These are phyloP conservation scores for Spinus olivaceus DNA, from an alignment of 2,797 vertebrate genomes.

Conservation along the genomic window DNA sequence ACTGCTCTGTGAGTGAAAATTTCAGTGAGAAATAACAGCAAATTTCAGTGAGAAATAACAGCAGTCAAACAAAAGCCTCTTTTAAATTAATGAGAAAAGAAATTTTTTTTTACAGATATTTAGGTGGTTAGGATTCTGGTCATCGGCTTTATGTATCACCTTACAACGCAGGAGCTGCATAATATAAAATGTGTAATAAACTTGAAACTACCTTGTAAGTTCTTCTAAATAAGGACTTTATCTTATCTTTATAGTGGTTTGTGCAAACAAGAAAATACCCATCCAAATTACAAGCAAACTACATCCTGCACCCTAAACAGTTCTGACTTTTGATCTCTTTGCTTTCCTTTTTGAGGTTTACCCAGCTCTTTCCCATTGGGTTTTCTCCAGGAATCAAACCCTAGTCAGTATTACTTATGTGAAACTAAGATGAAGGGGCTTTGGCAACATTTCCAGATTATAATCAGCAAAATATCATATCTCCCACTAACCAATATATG, in stretches of 20 bases:
- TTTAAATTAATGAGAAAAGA: not conserved
- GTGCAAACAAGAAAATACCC: not conserved
- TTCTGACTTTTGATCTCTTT: not conserved
- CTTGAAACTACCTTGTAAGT: not conserved
- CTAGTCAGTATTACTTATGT: constrained; percentile 3
- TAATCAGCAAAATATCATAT: constrained; percentile 64
- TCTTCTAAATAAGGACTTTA: not conserved
- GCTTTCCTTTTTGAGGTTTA: not conserved
- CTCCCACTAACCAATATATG: constrained; percentile 61
- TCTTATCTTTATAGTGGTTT: not conserved
- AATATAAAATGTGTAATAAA: not conserved
- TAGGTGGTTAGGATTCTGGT: not conserved
- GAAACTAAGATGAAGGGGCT: constrained; percentile 42
- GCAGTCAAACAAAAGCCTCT: not conserved
- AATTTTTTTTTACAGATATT: not conserved
- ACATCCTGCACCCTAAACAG: not conserved
- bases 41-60: not conserved
- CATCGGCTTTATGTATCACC: not conserved
- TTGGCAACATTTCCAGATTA: constrained; percentile 46
- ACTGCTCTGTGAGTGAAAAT: not conserved
- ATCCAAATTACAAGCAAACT: not conserved
- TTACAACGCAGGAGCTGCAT: not conserved
- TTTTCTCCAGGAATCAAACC: constrained; percentile 27
- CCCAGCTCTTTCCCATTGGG: not conserved
- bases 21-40: not conserved